These are phyloP conservation scores for Sitta europaea DNA, from an alignment of 2,113 vertebrate genomes.

Conservation along the genomic window DNA sequence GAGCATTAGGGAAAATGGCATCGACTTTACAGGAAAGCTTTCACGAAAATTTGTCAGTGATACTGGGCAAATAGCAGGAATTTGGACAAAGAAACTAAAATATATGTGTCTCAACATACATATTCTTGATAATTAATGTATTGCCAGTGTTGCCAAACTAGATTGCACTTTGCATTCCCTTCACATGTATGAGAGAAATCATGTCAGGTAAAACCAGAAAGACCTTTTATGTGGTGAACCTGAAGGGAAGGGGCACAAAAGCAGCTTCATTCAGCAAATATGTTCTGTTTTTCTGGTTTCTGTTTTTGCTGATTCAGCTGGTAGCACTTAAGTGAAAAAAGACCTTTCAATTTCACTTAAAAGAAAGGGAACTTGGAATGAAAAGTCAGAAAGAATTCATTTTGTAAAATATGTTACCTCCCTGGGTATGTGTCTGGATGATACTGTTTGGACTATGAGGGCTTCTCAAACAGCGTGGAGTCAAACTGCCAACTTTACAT, in stretches of 20 bases:
- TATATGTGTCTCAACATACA: too few species aligned
- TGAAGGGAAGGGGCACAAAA: neutral
- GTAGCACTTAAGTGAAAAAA: neutral
- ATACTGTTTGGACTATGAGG: neutral
- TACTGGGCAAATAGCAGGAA: neutral
- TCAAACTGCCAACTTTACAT: neutral
- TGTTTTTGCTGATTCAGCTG: neutral
- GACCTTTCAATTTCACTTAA: neutral
- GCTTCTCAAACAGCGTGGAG: neutral
- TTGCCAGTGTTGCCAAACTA: neutral
- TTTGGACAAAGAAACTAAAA: neutral
- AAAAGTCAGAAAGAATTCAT: neutral
- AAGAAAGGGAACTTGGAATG: neutral
- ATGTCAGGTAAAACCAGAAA: neutral
- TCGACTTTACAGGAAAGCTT: neutral
- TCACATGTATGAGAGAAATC: neutral
- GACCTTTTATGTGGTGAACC: neutral
- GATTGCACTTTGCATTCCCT: neutral
- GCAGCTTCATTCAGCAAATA: neutral
- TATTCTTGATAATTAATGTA: neutral
- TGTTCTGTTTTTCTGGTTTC: neutral
- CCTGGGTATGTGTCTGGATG: neutral
- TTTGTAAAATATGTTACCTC: neutral
- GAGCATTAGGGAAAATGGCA: neutral
- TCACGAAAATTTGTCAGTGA: neutral